These are phyloP conservation scores for Lethenteron reissneri DNA, from an alignment of 2,113 vertebrate genomes.

Conservation along the genomic window DNA sequence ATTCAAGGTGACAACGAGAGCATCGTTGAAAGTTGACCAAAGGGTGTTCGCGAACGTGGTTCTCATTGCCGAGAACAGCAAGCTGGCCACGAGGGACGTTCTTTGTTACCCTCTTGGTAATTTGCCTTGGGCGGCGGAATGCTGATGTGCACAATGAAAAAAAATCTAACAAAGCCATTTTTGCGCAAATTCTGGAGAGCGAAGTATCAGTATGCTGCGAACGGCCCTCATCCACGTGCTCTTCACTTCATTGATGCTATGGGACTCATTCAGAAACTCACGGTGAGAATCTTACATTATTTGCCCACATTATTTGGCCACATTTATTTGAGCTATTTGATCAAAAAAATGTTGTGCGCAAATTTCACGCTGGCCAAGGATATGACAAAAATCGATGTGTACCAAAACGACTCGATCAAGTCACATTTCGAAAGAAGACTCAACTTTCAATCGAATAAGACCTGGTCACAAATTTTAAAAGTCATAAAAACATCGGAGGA, in stretches of 20 bases:
- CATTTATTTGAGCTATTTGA: no score
- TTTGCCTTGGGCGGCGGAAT: not conserved
- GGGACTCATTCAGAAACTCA: slow-evolving; percentile 2
- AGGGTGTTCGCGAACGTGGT: not conserved
- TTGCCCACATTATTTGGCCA: not conserved
- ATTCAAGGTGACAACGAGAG: not conserved
- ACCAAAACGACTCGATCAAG: not conserved
- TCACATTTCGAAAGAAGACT: not conserved
- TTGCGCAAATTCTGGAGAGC: no score
- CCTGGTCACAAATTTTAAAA: not conserved
- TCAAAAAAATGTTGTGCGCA: not conserved
- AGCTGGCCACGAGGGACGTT: not conserved
- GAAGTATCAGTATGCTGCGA: no score
- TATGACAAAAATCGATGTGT: not conserved
- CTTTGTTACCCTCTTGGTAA: not conserved
- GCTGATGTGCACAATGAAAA: no score
- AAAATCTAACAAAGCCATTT: no score
- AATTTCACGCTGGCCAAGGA: not conserved
- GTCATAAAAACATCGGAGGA: not conserved
- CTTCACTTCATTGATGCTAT: not conserved
- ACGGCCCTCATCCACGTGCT: no score
- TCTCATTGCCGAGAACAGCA: slow-evolving; percentile 2
- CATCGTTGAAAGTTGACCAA: not conserved
- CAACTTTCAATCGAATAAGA: not conserved
- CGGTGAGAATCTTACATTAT: slow-evolving; percentile 1